Percentiles rank a stretch among this genome's conserved stretches.
Conservation (phyloP, 1,140 invertebrate genomes). For the Meteorus sp. region DNA sequence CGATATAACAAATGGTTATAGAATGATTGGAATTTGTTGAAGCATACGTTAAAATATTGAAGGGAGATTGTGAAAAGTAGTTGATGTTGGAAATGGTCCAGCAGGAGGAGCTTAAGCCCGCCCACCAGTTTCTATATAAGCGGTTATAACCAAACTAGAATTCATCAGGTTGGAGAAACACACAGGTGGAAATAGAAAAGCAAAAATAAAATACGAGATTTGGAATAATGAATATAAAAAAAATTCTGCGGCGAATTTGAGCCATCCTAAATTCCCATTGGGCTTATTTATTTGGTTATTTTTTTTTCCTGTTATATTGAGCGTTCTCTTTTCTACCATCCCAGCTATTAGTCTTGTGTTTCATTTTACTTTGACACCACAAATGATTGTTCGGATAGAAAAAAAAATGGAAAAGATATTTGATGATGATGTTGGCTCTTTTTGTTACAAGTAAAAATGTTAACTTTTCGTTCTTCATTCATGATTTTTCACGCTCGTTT, state of each 20-base stretch:
- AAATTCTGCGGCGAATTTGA: not conserved
- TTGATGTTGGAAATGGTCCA: too few species aligned
- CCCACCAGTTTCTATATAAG: too few species aligned
- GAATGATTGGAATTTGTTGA: conserved; percentile 19
- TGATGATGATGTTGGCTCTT: too few species aligned
- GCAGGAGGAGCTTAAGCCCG: conserved; percentile 5
- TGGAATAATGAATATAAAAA: not conserved
- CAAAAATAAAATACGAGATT: not conserved
- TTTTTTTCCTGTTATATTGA: not conserved
- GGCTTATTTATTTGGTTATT: not conserved
- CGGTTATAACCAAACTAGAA: conserved; percentile 8
- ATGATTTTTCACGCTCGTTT: too few species aligned
- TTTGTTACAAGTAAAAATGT: too few species aligned
- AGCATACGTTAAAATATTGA: conserved; percentile 9
- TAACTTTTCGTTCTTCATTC: too few species aligned
- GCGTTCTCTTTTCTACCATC: not conserved
- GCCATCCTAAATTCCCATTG: conserved; percentile 3
- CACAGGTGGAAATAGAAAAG: not conserved
- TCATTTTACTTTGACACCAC: too few species aligned
- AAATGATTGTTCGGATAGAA: too few species aligned
- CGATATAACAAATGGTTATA: conserved; percentile 19
- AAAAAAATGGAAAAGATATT: not conserved
- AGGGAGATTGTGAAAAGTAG: conserved; percentile 4
- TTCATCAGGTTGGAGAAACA: not conserved
- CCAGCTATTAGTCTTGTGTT: too few species aligned